A percentile compares a stretch with the other conserved stretches of the same genome.
phyloP scores from a whole-genome alignment of 2,113 vertebrate species.

The Scolopax mira region DNA sequence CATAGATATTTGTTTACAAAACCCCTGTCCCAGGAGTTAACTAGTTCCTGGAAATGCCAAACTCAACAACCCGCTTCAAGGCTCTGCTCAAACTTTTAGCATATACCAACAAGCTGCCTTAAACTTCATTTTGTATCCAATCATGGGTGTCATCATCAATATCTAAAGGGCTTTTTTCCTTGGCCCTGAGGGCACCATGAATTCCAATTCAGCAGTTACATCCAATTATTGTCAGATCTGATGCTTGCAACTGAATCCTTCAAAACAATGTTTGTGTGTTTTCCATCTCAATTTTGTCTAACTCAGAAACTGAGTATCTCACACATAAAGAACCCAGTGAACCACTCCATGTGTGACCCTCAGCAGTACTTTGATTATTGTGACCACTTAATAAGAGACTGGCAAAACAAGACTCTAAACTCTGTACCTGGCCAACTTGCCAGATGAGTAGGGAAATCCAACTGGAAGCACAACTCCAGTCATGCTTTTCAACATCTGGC shows the following conservation, averaged over 20 bases:
- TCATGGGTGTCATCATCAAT: neutral
- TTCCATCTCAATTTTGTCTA: neutral
- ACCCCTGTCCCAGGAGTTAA: neutral
- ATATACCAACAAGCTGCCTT: neutral
- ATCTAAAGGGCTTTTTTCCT: neutral
- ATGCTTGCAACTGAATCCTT: neutral
- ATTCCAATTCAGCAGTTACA: neutral
- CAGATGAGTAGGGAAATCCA: neutral
- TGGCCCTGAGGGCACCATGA: accelerated
- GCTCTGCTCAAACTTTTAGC: neutral
- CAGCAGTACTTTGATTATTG: neutral
- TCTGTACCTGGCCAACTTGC: neutral
- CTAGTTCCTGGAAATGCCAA: neutral
- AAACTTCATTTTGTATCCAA: neutral
- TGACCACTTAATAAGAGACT: neutral
- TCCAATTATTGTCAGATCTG: neutral
- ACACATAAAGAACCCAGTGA: neutral
- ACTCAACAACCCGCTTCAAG: neutral
- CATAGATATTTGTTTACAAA: neutral
- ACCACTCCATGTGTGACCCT: neutral
- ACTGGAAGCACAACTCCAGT: neutral
- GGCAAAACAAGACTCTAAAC: neutral
- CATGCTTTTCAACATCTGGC: neutral
- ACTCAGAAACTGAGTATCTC: neutral
- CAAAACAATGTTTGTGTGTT: neutral